A percentile compares a stretch with the other conserved stretches of the same genome.
Evolutionary conservation across 2,113 vertebrate species (phyloP).

Genomic region (Perccottus glenii): DNA sequence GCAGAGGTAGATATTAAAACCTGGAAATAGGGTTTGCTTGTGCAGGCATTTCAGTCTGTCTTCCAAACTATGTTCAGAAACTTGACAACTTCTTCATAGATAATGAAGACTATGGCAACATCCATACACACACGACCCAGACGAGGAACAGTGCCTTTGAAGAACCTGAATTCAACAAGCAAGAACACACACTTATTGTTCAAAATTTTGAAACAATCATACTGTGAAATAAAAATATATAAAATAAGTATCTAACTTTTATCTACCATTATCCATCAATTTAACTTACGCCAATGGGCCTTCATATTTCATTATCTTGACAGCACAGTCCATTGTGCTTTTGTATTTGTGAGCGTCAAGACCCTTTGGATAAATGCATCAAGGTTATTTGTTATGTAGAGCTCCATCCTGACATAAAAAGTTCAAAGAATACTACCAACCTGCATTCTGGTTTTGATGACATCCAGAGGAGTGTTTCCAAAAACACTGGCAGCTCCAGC

Average conservation of each 20-base stretch:
- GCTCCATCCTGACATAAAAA: neutral
- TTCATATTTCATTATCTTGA: conserved; percentile 92
- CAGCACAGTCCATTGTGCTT: conserved; percentile 89
- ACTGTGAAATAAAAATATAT: neutral
- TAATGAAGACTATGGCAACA: conserved; percentile 95
- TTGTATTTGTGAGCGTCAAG: conserved; percentile 96
- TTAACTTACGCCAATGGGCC: conserved; percentile 89
- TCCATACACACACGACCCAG: conserved; percentile 94
- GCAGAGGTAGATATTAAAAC: conserved; percentile 65
- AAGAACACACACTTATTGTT: neutral
- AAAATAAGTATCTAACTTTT: neutral
- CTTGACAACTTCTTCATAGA: conserved; percentile 97
- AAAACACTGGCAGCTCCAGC: conserved; percentile 95
- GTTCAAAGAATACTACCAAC: conserved; percentile 57
- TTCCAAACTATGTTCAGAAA: conserved; percentile 93
- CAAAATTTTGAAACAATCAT: neutral
- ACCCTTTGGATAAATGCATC: conserved; percentile 76
- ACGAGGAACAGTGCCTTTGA: conserved; percentile 94
- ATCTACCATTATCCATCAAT: too few relatives aligned
- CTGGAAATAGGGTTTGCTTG: conserved; percentile 28
- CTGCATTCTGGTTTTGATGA: conserved; percentile 98
- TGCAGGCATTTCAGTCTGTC: conserved; percentile 82
- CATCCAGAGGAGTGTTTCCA: conserved; percentile 95
- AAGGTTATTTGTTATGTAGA: neutral
- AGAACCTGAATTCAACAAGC: conserved; percentile 82